These are phyloP conservation scores for Blastomussa wellsi DNA, from an alignment of 92 coral and sea anemone species.

Conservation along the genomic window DNA sequence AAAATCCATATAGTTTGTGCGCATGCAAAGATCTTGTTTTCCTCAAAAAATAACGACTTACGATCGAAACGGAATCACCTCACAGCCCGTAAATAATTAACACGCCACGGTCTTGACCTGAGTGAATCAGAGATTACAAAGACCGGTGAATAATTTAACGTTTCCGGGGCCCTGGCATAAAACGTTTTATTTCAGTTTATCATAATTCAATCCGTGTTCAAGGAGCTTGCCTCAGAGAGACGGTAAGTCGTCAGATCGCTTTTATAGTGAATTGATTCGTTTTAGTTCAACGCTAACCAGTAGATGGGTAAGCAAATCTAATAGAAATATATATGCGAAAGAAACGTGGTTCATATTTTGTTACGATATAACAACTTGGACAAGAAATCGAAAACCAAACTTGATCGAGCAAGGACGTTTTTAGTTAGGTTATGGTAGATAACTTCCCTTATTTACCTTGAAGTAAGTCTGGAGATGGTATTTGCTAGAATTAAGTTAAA, in stretches of 20 bases:
- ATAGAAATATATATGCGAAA: neutral
- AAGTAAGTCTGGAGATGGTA: constrained; percentile 2
- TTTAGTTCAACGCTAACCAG: constrained; percentile 7
- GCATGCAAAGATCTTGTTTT: neutral
- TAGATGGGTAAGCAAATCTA: neutral
- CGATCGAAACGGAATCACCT: constrained; percentile 51
- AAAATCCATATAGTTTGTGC: neutral
- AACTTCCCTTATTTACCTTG: neutral
- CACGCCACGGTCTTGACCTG: constrained; percentile 62
- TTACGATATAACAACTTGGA: neutral
- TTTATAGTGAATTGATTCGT: neutral
- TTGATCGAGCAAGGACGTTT: neutral
- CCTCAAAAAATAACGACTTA: constrained; percentile 5
- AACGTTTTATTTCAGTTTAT: constrained; percentile 79
- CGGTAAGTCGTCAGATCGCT: constrained; percentile 1
- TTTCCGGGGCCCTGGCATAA: constrained; percentile 72
- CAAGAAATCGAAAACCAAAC: neutral
- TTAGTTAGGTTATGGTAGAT: neutral
- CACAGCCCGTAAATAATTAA: constrained; percentile 67
- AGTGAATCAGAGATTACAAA: constrained; percentile 69
- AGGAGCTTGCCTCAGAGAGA: constrained; percentile 35
- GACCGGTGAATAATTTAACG: constrained; percentile 60
- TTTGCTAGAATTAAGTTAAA: neutral
- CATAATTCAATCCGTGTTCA: constrained; percentile 68
- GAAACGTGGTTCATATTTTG: neutral